These are phyloP conservation scores for Aegithalos caudatus DNA, from an alignment of 2,113 vertebrate genomes.

Conservation along the genomic window DNA sequence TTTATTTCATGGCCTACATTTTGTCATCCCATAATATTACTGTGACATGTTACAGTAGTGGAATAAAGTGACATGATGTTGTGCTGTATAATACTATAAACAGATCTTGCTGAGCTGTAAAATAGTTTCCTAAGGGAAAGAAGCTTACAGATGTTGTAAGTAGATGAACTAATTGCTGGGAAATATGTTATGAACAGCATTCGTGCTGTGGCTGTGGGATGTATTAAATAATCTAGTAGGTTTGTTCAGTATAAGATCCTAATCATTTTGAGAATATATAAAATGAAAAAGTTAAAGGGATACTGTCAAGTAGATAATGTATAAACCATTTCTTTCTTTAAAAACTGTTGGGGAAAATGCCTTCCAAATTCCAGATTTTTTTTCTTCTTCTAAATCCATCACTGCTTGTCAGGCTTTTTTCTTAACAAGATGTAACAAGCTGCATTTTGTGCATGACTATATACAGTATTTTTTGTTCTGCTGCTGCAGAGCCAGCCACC, in stretches of 20 bases:
- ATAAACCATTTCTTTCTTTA: neutral
- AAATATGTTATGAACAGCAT: neutral
- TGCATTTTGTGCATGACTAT: neutral
- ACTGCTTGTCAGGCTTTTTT: neutral
- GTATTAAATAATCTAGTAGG: neutral
- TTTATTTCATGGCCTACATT: neutral
- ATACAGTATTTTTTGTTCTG: constrained; percentile 9
- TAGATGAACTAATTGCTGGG: neutral
- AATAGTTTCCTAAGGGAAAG: neutral
- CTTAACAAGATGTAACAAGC: neutral
- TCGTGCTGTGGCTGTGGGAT: neutral
- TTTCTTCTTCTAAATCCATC: neutral
- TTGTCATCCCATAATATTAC: neutral
- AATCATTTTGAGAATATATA: neutral
- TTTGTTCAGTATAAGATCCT: neutral
- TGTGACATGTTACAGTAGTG: neutral
- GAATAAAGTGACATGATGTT: neutral
- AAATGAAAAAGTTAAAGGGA: neutral
- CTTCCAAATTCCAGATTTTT: neutral
- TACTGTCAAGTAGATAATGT: neutral
- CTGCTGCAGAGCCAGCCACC: constrained; percentile 36
- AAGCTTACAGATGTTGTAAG: neutral
- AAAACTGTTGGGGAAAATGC: neutral
- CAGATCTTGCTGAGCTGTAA: neutral
- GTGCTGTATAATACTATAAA: neutral